Evolutionary conservation across 1,140 invertebrate genomes (phyloP).

Genomic region (Musca domestica): DNA sequence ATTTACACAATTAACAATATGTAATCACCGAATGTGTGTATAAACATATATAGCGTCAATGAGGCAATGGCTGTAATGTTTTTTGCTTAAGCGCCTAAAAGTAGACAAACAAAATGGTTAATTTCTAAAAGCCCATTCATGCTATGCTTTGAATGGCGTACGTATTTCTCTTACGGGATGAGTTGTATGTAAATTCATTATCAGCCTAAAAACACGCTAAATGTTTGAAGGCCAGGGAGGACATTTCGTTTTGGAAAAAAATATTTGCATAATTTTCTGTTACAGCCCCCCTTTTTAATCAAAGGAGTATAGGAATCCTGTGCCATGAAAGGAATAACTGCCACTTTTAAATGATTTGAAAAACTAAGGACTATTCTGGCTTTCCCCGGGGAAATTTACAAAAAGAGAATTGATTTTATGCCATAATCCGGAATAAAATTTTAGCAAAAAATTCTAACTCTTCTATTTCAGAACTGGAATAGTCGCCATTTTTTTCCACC

Average conservation of each 20-base stretch:
- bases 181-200: constrained; percentile 19
- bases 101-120: constrained; percentile 26
- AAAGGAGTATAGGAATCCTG: neutral
- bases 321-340: neutral
- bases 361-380: neutral
- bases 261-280: constrained; percentile 8
- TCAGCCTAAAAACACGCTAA: neutral
- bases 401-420: neutral
- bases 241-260: neutral
- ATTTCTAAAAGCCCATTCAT: neutral
- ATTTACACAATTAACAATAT: constrained; percentile 21
- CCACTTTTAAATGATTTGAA: no score
- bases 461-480: no score
- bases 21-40: neutral
- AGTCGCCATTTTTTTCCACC: no score
- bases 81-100: constrained; percentile 20
- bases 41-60: neutral
- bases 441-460: no score
- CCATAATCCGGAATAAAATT: neutral
- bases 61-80: neutral
- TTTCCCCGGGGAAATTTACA: neutral
- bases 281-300: neutral
- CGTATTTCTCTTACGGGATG: no score
- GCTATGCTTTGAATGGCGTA: no score
- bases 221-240: neutral